Base-by-base conservation (phyloP, 2,888 invertebrate species). In the Synergus itoensis region DNA sequence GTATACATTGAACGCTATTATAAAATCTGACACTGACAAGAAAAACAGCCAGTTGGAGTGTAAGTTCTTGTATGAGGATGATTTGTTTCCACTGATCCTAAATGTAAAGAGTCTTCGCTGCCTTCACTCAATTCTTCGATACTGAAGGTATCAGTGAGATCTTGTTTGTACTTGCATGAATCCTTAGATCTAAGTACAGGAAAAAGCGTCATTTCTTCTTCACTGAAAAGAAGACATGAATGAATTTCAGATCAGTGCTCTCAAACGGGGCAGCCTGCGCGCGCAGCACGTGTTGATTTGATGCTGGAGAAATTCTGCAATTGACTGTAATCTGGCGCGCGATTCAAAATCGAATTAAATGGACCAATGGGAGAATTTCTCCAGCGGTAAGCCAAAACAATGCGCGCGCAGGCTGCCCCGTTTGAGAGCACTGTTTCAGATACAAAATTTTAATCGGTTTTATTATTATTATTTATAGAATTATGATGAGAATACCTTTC, bases 131-230 rank as follows among this genome's bases (percentile, higher is more conserved):
- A 90, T 87, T 94, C 94, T 87, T 94, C 94, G 84, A 94, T 94
- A 78, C 94, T 94, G 83, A 94, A 92, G 82, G 94, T 94, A 85
- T 94, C 93, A 9, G 94, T 93, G 75, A 94, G 92, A 86, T 94
- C 94, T 86, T 93, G 93, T 79, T 94, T 93, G 75, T 91, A 90
- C 82, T 90, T 91, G 7, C 85, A 78, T 5, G 82, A 79, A 76
- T 89, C 89, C 77, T 90, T 91, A 2, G 87, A 86, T 79, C 91
- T 90, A 40, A 92, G 91, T 69, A 93, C 86, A 63, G 93, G 92
- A 86, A 92, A 93, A 80, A 92, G 89, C 28, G 92, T 92, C 84
- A 91, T 89, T 84, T 92, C 92, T 82, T 92, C 92, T 83, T 92
- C 92, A 80, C 93, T 92, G 77, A 48, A 82, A 81, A 73, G 12